Base-by-base conservation (phyloP, 2,113 vertebrate species). In the Ctenomys sociabilis region DNA sequence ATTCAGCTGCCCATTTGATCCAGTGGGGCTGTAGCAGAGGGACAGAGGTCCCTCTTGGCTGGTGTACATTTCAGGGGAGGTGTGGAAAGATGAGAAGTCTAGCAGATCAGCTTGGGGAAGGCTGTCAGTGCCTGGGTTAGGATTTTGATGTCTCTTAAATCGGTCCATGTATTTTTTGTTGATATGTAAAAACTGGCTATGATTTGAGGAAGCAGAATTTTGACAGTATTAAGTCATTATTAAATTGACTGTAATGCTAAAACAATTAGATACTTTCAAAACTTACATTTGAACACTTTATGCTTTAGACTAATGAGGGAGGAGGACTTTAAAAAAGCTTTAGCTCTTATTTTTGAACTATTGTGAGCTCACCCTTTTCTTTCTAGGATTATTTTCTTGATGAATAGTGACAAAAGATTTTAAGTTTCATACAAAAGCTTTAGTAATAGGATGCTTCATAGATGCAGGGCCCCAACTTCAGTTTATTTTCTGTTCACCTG, bases 221-320 rank as follows among this genome's bases (percentile, higher is more conserved):
- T 92, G 68, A 64, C 0, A 59, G 28, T 32, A 66, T 40, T 28
- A 88, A 63, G 21, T 83, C 68, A 52, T 94, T 75, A 40, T 95
- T 95, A 92, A 82, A 26, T 89, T 87, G 68, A 81, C 19, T 54
- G 14, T n/a, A 16, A 64, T 59, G 35, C 37, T 86, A 75, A 78
- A 68, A 30, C 78, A 81, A 22, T 90, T 83, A 86, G 92, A 88
- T 49, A 54, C 2, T 83, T 81, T 63, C 22, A 84, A 86, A 90
- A 4, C 17, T 94, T 77, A 43, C 4, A 37, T 7, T 92, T 88
- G 59, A 95, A 21, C 28, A 12, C 0, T 88, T 72, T 88, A 35
- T 70, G 32, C 35, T 35, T 70, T 70, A 70, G 32, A 70, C 7
- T 16, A 75, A 37, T 81, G 85, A 30, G 63, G 11, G 59, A 32